phyloP scores from a whole-genome alignment of 1,140 invertebrate species.

The Cephus cinctus region DNA sequence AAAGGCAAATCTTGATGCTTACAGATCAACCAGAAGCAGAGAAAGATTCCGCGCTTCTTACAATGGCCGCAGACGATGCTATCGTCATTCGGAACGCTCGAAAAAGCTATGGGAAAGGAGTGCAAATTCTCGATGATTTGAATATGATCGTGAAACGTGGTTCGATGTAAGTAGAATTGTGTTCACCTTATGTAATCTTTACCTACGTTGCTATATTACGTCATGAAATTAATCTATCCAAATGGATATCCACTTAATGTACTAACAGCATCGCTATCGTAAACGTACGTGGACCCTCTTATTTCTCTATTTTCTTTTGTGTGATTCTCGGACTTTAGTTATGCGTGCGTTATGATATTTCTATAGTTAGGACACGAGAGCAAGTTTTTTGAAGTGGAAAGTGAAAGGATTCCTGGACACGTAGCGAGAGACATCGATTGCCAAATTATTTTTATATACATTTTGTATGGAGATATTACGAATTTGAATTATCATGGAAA shows the following conservation, averaged over 20 bases:
- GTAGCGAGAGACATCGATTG: no score
- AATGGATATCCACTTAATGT: no score
- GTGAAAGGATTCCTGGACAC: no score
- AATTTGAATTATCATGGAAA: no score
- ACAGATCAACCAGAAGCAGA: slow-evolving; percentile 13
- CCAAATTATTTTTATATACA: no score
- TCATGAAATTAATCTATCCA: no score
- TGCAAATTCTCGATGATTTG: slow-evolving; percentile 60
- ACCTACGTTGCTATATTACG: neutral
- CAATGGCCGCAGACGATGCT: slow-evolving; percentile 46
- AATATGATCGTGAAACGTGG: slow-evolving; percentile 65
- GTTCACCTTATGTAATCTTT: neutral
- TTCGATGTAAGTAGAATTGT: slow-evolving; percentile 61
- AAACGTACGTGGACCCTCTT: no score
- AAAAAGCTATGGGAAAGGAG: slow-evolving; percentile 61
- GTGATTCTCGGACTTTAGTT: neutral
- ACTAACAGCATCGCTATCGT: no score
- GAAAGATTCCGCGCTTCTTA: slow-evolving; percentile 5
- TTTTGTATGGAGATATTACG: no score
- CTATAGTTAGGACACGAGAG: no score
- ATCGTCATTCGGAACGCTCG: slow-evolving; percentile 57
- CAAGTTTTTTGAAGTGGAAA: no score
- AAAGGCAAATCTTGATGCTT: slow-evolving; percentile 1
- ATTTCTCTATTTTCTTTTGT: no score
- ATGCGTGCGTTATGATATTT: neutral